Conservation (phyloP, 2,113 vertebrate genomes). For the Brienomyrus longianalis region DNA sequence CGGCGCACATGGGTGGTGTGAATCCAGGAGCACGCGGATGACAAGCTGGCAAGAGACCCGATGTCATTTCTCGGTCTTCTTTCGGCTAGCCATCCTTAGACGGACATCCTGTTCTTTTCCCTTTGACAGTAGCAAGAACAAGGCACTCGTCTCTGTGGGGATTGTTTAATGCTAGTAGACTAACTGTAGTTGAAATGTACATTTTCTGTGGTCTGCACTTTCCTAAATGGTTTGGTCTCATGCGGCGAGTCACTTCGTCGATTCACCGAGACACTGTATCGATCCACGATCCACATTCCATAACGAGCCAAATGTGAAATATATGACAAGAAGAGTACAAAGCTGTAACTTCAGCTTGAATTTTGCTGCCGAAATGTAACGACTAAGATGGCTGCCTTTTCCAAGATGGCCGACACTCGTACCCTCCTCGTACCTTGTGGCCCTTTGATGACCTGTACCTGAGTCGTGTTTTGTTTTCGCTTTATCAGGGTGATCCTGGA, state of each 20-base stretch:
- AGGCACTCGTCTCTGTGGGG: neutral
- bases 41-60: neutral
- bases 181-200: neutral
- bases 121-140: neutral
- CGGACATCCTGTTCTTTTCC: neutral
- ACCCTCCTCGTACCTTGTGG: no score
- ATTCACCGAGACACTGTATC: neutral
- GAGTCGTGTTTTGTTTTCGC: slow-evolving; percentile 19
- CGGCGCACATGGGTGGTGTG: neutral
- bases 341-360: neutral
- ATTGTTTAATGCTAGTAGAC: neutral
- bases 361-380: neutral
- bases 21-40: neutral
- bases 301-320: neutral
- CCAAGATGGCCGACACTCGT: neutral
- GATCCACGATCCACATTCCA: neutral
- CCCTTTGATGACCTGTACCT: neutral
- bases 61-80: neutral
- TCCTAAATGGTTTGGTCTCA: neutral
- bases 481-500: slow-evolving; percentile 84
- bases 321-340: neutral
- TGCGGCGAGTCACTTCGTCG: neutral
- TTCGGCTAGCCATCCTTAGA: neutral
- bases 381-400: neutral
- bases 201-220: neutral